Conservation (phyloP, 2,888 invertebrate species). For the Lasioglossum vierecki region DNA sequence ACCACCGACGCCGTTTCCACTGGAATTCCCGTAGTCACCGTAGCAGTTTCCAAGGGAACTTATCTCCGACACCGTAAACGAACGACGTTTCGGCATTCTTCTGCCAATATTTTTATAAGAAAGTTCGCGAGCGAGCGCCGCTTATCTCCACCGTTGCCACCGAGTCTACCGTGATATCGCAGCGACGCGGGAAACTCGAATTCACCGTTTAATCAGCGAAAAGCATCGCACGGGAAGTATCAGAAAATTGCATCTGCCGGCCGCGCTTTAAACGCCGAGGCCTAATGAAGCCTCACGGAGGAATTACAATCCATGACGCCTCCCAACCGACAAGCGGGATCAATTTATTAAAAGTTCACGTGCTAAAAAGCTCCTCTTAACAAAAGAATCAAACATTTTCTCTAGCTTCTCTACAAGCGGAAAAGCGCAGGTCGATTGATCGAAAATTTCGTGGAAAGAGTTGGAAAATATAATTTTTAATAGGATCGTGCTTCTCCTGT, state of each 20-base stretch:
- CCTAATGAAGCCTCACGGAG: not conserved
- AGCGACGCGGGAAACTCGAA: not conserved
- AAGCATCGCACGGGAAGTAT: not conserved
- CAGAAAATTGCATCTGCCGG: slow-evolving; percentile 25
- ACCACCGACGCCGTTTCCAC: slow-evolving; percentile 8
- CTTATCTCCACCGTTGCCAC: slow-evolving; percentile 4
- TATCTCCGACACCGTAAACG: slow-evolving; percentile 7
- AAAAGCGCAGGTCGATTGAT: not conserved
- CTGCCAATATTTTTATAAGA: slow-evolving; percentile 27
- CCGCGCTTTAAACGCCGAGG: not conserved
- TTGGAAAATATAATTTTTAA: not conserved
- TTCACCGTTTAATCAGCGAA: slow-evolving; percentile 4
- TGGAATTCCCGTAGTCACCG: not conserved
- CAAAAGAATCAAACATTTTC: not conserved
- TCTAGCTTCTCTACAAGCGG: not conserved
- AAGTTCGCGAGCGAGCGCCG: slow-evolving; percentile 1
- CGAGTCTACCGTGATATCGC: not conserved
- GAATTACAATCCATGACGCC: not conserved
- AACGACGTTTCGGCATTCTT: slow-evolving; percentile 6
- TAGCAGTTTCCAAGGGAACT: not conserved
- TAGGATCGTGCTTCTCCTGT: not conserved
- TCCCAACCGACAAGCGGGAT: not conserved
- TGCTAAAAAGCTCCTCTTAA: not conserved
- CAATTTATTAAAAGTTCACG: not conserved
- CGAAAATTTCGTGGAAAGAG: not conserved